Base-by-base conservation (phyloP, 2,888 invertebrate species). In the Pyrochroa serraticornis region DNA sequence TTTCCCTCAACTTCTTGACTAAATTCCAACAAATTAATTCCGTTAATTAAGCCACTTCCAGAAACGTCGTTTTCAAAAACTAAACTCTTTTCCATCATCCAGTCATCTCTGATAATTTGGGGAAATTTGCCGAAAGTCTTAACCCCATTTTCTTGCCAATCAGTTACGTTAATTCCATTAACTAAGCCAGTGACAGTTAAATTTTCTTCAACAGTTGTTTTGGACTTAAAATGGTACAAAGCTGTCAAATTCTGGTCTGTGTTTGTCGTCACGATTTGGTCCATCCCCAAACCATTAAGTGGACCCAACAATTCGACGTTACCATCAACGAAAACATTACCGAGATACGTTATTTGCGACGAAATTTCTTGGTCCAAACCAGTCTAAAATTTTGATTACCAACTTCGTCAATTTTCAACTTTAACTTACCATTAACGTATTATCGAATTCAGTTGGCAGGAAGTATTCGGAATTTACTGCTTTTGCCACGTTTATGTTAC, bases 381-480 rank as follows among this genome's bases (percentile, higher is more conserved):
- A 13, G 51, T 63, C 75, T 74, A 62, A 51, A 66, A 71, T 52
- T 42, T 43, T 35, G 30, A 58, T 30, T 52, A 31, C 12, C 30
- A 31, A 35, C 31, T 35, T 31, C 10, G 6, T 5, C 49, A 34
- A 32, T n/a, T 14, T 0, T 46, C 34, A 52, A 38, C 32, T 48
- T 13, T 45, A 44, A 70, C 75, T 74, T 75, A 84, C 85, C 83
- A 82, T 77, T 7, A 85, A 70, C 0, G 85, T 83, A 57, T 83
- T 83, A 10, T 72, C 55, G 51, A 77, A 80, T 67, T 84, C 83
- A 34, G 76, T 58, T 1, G 70, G 56, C 10, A 86, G 70, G 62
- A 80, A 71, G 1, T 77, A 59, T 22, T 22, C 5, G 0, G 72
- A 78, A 67, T 86, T 86, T 1, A 82, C 74, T 39, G 72, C 63